Base-by-base conservation (phyloP, 2,888 invertebrate species). In the Caenorhabditis imperialis region DNA sequence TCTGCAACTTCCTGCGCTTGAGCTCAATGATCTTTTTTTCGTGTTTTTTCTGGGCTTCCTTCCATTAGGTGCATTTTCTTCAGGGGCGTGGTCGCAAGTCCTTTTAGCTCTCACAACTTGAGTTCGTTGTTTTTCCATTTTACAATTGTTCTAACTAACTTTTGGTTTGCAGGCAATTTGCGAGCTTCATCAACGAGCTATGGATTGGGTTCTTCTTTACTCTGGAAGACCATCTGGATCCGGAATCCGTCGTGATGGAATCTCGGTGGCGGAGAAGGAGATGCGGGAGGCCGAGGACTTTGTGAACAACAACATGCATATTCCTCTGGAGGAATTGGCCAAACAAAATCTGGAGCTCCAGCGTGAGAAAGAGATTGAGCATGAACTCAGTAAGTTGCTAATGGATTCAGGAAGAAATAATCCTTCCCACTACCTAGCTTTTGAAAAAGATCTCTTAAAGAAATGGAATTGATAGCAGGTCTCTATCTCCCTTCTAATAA, bases 221-320 rank as follows among this genome's bases (percentile, higher is more conserved):
- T 50, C 67, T 1, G 67, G 57, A 67, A 35, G 67, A 45, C 67
- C 67, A 8, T 55, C 55, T 4, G 44, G 20, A 20, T 40, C 50
- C 23, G 37, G 18, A 18, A n/a, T 33, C 20, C 7, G 20, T 16
- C 55, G 50, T 37, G 30, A 30, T 5, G 23, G 18, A 35, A 33
- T 10, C 1, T 44, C 57, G 2, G 16, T 35, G 8, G 57, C 37
- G 2, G 57, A 67, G 12, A n/a, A 20, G 12, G 67, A 67, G 57
- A 6, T 8, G 4, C 33, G 48, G 55, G 18, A 67, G 30, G 57
- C 67, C 0, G 25, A 57, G 37, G 67, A 67, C 14, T 67, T 23
- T 30, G 51, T 57, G 10, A 50, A 51, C 30, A 35, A 22, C 1
- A 55, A 67, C 16, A 7, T 18, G 8, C 23, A 67, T 14, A 20